Evolutionary conservation across 1,140 invertebrate species (phyloP).

Genomic region (Bombus cullumanus): DNA sequence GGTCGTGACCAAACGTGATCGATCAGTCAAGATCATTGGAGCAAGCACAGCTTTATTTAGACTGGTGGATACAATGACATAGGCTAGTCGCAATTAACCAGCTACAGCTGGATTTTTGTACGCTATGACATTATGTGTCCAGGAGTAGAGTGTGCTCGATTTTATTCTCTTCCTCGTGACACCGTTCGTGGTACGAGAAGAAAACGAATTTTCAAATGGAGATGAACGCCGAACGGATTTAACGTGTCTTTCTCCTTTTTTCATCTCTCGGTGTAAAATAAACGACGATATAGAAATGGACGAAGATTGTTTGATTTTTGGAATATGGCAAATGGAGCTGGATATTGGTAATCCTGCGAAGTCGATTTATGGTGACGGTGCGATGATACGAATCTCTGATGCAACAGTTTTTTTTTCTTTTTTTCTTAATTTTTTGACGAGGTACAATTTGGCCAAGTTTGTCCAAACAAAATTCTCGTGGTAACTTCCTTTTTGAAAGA

Average conservation of each 20-base stretch:
- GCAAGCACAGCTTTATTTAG: conserved; percentile 46
- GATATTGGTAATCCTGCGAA: not conserved
- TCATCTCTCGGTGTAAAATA: not conserved
- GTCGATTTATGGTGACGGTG: not conserved
- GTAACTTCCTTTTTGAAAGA: no score
- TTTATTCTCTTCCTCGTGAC: not conserved
- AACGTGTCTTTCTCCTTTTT: not conserved
- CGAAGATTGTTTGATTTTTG: not conserved
- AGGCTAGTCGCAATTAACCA: not conserved
- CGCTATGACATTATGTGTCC: not conserved
- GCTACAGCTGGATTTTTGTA: not conserved
- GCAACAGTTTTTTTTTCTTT: no score
- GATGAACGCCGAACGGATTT: not conserved
- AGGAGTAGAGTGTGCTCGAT: not conserved
- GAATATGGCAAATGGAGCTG: no score
- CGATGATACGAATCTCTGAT: no score
- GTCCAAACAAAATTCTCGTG: no score
- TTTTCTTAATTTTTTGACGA: no score
- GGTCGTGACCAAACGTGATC: conserved; percentile 51
- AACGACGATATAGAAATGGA: not conserved
- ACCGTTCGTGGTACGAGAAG: not conserved
- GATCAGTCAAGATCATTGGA: conserved; percentile 59
- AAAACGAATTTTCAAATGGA: not conserved
- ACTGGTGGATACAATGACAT: conserved; percentile 21
- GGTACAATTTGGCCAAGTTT: no score